Evolutionary conservation across 92 coral and sea anemone genomes (phyloP), one percentile per base, ranked within the genome.

Genomic region (Palythoa grandiflora): DNA sequence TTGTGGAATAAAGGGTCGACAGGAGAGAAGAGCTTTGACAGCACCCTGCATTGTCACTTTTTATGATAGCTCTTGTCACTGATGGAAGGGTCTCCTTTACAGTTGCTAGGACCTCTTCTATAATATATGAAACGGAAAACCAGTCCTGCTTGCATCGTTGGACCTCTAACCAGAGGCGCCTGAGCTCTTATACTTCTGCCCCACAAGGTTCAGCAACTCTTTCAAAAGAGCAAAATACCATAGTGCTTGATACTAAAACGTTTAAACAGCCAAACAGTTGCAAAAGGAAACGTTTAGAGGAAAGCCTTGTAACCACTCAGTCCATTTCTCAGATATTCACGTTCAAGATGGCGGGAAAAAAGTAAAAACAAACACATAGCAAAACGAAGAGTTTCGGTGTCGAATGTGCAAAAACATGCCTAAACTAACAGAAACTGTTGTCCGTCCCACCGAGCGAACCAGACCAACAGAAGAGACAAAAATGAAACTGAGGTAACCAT

Each of bases 41-140:
- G 79, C 93, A 91, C 16, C 91, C 91, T 9, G 89, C 89, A 77
- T 91, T 91, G 44, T 87, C 88, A 83, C 93, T 91, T 37, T 87
- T 28, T 3, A 86, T 38, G 9, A 52, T 20, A 12, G 92, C 92
- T 21, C 75, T 63, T 48, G 75, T 51, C 38, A 90, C 89, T 9
- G 89, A 40, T 14, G 89, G 87, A 35, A 83, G 93, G 16, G 80
- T 63, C 39, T 81, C 88, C 44, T 91, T 87, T 61, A 87, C 73
- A 9, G 75, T 9, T 11, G 20, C 38, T 11, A 91, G 89, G 60
- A 91, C 89, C 38, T 91, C 89, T 77, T 88, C 89, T 11, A 88
- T 17, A 3, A 84, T 84, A 68, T 72, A 54, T 15, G 91, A 87
- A 12, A 91, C 93, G 7, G 93, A 74, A 71, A 87, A 91, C 91